A percentile compares a stretch with the other conserved stretches of the same genome.
Conservation (phyloP, 2,113 vertebrate species). For the Sceloporus tristichus region DNA sequence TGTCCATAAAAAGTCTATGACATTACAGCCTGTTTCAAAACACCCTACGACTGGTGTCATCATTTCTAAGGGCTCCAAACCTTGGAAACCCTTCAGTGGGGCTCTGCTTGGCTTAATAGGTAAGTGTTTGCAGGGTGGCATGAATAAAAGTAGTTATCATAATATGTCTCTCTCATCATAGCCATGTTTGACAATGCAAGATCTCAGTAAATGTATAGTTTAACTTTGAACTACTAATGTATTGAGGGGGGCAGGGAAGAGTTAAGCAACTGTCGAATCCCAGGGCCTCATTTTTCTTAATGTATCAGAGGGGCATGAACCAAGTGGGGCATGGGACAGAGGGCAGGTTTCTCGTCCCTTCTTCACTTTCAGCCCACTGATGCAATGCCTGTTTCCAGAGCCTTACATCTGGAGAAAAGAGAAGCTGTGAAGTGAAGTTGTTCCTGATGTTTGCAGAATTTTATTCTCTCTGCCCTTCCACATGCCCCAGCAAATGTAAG, state of each 20-base stretch:
- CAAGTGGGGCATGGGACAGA: neutral
- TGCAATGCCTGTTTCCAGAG: neutral
- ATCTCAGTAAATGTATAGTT: neutral
- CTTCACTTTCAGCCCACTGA: neutral
- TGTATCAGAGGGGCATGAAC: neutral
- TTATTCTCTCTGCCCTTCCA: neutral
- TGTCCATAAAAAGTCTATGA: no score
- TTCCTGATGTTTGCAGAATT: slow-evolving; percentile 20
- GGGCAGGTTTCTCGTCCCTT: neutral
- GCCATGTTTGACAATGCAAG: no score
- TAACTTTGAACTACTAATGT: slow-evolving; percentile 2
- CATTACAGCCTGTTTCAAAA: no score
- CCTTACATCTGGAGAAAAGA: neutral
- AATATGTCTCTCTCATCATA: no score
- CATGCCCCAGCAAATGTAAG: slow-evolving; percentile 23
- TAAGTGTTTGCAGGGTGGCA: no score
- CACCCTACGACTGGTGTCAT: no score
- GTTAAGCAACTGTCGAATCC: neutral
- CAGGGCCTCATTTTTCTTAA: neutral
- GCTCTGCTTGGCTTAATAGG: no score
- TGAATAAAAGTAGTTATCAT: no score
- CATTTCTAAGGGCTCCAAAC: no score
- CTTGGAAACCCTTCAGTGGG: no score
- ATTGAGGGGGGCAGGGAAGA: neutral
- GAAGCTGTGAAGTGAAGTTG: neutral